A percentile compares a stretch with the other conserved stretches of the same genome.
These are phyloP conservation scores for Leptopilina drosophilae DNA, from an alignment of 2,888 invertebrate genomes.

Conservation along the genomic window DNA sequence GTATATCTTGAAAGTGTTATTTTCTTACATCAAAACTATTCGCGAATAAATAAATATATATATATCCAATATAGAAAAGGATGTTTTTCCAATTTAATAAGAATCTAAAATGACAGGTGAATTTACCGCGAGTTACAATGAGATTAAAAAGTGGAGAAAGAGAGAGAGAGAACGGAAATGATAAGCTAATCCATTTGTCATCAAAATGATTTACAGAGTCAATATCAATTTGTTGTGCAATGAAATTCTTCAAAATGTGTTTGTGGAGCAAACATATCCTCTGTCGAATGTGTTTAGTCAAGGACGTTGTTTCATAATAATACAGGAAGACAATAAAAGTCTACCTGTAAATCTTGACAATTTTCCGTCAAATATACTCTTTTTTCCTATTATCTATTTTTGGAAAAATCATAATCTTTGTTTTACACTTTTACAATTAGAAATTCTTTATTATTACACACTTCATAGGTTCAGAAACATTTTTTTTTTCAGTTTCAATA, in stretches of 20 bases:
- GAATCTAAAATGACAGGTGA: neutral
- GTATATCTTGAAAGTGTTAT: slow-evolving; percentile 15
- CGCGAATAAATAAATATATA: neutral
- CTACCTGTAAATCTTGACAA: slow-evolving; percentile 2
- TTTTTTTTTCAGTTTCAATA: too few relatives aligned
- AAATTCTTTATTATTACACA: too few relatives aligned
- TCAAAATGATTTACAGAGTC: neutral
- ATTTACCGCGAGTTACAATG: neutral
- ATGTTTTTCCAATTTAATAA: neutral
- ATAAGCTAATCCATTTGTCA: slow-evolving; percentile 31
- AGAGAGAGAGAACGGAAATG: neutral
- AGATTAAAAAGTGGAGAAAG: neutral
- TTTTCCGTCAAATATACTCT: neutral
- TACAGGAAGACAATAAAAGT: slow-evolving; percentile 13
- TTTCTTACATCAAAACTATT: neutral
- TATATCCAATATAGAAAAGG: neutral
- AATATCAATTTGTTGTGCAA: slow-evolving; percentile 16
- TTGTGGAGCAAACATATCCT: slow-evolving; percentile 15
- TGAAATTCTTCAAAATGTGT: slow-evolving; percentile 3
- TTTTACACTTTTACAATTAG: too few relatives aligned
- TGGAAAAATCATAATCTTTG: too few relatives aligned
- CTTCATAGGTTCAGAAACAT: too few relatives aligned
- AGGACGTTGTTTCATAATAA: slow-evolving; percentile 1
- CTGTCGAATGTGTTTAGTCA: neutral
- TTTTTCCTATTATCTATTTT: too few relatives aligned